These are phyloP conservation scores for Poliocrania exsul DNA, from an alignment of 2,797 vertebrate genomes.

Conservation along the genomic window DNA sequence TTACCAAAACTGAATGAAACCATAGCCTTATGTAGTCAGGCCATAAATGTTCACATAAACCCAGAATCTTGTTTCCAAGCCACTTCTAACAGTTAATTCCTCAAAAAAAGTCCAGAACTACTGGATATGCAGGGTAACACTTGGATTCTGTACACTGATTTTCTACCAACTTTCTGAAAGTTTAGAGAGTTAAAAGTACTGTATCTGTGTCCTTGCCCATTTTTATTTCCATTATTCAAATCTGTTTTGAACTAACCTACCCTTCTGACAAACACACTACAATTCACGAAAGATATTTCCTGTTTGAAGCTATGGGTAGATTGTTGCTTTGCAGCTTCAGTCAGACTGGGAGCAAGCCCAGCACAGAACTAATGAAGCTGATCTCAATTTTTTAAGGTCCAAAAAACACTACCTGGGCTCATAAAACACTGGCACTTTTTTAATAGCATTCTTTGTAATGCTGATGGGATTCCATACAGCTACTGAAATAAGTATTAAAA, in stretches of 20 bases:
- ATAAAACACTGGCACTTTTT: not conserved
- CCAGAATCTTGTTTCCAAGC: not conserved
- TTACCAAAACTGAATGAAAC: not conserved
- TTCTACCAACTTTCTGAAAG: not conserved
- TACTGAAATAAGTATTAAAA: not conserved
- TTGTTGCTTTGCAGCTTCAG: not conserved
- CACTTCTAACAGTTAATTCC: not conserved
- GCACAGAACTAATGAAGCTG: not conserved
- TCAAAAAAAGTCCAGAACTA: rapidly evolving
- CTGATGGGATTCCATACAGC: not conserved
- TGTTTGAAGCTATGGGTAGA: not conserved
- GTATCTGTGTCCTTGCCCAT: not conserved
- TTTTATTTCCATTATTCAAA: not conserved
- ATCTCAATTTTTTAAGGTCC: not conserved
- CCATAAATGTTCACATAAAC: rapidly evolving
- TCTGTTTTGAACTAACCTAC: not conserved
- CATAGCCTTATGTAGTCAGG: not conserved
- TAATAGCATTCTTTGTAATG: not conserved
- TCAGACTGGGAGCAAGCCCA: not conserved
- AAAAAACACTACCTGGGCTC: not conserved
- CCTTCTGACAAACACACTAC: not conserved
- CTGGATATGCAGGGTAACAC: not conserved
- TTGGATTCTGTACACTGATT: not conserved
- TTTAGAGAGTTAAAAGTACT: not conserved
- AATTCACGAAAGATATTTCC: not conserved